These are phyloP conservation scores for Monoplex corrugatus DNA, from an alignment of 2,888 invertebrate genomes.

Conservation along the genomic window DNA sequence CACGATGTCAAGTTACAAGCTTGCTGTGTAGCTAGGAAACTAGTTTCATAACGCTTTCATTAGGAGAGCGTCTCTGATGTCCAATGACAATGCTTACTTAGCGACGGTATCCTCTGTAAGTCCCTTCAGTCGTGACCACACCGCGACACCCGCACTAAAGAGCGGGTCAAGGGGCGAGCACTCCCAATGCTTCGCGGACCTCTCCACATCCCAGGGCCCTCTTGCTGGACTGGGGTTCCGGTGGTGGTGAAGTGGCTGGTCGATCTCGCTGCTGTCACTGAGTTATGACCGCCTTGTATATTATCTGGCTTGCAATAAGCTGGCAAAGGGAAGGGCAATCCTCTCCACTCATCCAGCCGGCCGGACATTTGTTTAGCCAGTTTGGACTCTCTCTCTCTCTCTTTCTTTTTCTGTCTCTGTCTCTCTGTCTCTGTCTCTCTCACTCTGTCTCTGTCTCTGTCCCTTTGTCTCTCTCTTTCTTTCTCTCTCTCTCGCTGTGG, in stretches of 20 bases:
- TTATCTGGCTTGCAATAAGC: slow-evolving; percentile 43
- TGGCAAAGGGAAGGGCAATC: background rate
- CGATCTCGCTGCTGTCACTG: slow-evolving; percentile 15
- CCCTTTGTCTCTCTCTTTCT: background rate
- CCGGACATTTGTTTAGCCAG: no score
- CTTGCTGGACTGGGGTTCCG: background rate
- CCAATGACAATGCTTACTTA: no score
- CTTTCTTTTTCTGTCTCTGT: background rate
- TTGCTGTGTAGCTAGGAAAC: no score
- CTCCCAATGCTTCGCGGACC: background rate
- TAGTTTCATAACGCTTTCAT: no score
- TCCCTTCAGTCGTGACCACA: slow-evolving; percentile 8
- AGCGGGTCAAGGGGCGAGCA: slow-evolving; percentile 31
- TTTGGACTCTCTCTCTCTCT: no score
- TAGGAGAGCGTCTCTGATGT: no score
- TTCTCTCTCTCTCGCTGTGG: background rate
- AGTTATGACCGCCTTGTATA: slow-evolving; percentile 38
- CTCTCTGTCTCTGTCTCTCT: background rate
- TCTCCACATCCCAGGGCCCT: background rate
- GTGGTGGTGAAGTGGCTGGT: background rate
- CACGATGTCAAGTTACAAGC: no score
- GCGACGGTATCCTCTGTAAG: no score
- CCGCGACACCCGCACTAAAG: background rate
- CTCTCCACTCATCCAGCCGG: background rate
- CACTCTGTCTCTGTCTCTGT: background rate